Base-by-base conservation (phyloP, 1,140 invertebrate species). In the Drosophila takahashii region DNA sequence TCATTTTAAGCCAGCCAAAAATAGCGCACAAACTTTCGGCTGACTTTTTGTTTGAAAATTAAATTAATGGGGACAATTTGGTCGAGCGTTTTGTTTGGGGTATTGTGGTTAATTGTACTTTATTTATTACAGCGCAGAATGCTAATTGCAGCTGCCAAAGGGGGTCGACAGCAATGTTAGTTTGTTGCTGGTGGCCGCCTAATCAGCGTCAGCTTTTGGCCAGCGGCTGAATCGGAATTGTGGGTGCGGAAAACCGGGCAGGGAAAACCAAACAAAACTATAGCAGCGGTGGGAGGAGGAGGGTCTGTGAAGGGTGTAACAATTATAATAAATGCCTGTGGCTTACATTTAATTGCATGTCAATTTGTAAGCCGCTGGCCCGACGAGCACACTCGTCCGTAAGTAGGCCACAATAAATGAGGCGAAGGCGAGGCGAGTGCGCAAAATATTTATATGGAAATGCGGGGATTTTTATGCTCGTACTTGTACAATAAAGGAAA, bases 71-170 rank as follows among this genome's bases (percentile, higher is more conserved):
- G 18, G 7, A 37, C 45, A 75, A 47, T 57, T 62, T 57, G 59
- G 64, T 53, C 58, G 54, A 48, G 26, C 36, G 61, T 47, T 44
- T 64, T 81, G 70, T 87, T 86, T 87, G 83, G 50, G 62, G 58
- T 54, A 70, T 77, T 86, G 83, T 77, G 79, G 83, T 79, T 87
- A 79, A 83, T 83, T 87, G 73, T 83, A 87, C 78, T 86, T 83
- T 83, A 86, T 87, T 86, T 86, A 86, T 86, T 77, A 74, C 79
- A 72, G 66, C 61, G 84, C 76, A 83, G 58, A 74, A 87, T 77
- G 76, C 84, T 86, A 86, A 86, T 86, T 86, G 75, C 83, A 81
- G 47, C 78, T 57, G 61, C 54, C 62, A 73, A 62, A 59, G 45
- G 26, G 56, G 37, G 58, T 34, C 78, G 39, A 37, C 56, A 65